Evolutionary conservation across 2,888 invertebrate genomes (phyloP), one percentile per base, ranked within the genome.

Genomic region (Glomeris marginata): DNA sequence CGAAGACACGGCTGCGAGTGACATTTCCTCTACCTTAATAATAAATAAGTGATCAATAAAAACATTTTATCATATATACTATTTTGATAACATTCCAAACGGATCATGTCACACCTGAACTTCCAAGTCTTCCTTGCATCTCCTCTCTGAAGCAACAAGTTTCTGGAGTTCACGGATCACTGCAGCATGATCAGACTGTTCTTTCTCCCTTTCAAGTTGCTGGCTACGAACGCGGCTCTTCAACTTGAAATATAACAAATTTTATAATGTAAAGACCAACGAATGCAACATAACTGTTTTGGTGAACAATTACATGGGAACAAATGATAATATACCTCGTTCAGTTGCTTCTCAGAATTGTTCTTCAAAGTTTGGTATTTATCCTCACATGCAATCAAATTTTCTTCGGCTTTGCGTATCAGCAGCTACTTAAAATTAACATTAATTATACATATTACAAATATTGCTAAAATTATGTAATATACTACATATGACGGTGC

Each of bases 81-180:
- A 28, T 3, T n/a, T n/a, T n/a, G n/a, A n/a, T n/a, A 3, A 28
- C 3, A 28, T 28, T 28, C 28, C 28, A 28, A 28, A 28, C 8
- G 28, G 8, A 5, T 5, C 28, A 8, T 8, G 8, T 5, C 18
- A 18, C 42, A 69, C 69, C 64, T 77, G 76, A 58, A 73, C 71
- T 64, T 87, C 84, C 4, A 84, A 68, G 53, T 78, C 77, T 61
- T 86, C 85, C 62, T 80, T 81, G 0, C 74, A 72, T 56, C 76
- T 77, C 22, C 84, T 74, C 62, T 88, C 88, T 52, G 78, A 77
- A 18, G 78, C 76, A 47, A 86, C 68, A 49, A 84, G 73, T 59
- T 80, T 74, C 61, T 90, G 85, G 8, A 88, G 65, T 64, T 88
- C 87, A 58, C 84, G 78, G 58, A 86, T 71, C 77, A 83, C 81